A percentile compares a stretch with the other conserved stretches of the same genome.
These are phyloP conservation scores for Alloscopus bannaensis DNA, from an alignment of 2,888 invertebrate species.

Conservation along the genomic window DNA sequence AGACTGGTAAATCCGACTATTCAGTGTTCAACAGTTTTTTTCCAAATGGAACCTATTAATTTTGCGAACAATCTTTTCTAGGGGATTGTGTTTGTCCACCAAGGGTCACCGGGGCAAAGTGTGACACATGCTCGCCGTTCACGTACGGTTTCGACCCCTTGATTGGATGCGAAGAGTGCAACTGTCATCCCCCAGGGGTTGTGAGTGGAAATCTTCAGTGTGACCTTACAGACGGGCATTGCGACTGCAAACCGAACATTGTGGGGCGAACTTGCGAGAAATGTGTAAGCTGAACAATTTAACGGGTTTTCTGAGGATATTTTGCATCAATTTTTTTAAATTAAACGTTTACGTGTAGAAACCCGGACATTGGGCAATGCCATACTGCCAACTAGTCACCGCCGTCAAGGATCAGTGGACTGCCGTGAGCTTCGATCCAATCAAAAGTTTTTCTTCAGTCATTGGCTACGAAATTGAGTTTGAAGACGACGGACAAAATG, in stretches of 20 bases:
- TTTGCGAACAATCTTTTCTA: conserved; percentile 74
- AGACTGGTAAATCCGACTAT: conserved; percentile 77
- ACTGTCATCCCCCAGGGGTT: conserved; percentile 91
- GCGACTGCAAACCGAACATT: conserved; percentile 82
- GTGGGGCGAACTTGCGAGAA: conserved; percentile 92
- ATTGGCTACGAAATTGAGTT: conserved; percentile 66
- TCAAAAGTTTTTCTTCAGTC: conserved; percentile 43
- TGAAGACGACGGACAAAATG: conserved; percentile 62
- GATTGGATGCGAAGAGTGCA: conserved; percentile 96
- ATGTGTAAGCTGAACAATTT: conserved; percentile 79
- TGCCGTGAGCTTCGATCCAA: conserved; percentile 64
- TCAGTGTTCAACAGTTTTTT: conserved; percentile 1
- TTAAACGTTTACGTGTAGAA: conserved; percentile 39
- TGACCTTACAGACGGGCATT: conserved; percentile 89
- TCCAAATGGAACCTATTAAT: conserved; percentile 74
- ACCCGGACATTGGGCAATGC: conserved; percentile 90
- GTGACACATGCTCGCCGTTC: conserved; percentile 86
- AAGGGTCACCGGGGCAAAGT: conserved; percentile 90
- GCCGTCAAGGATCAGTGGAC: conserved; percentile 67
- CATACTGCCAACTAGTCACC: conserved; percentile 83
- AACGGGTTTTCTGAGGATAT: not conserved
- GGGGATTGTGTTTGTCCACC: conserved; percentile 94
- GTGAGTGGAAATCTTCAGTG: conserved; percentile 87
- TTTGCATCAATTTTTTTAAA: not conserved
- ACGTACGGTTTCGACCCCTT: conserved; percentile 96